Base-by-base conservation (phyloP, 1,140 invertebrate genomes). In the Papilio polytes region DNA sequence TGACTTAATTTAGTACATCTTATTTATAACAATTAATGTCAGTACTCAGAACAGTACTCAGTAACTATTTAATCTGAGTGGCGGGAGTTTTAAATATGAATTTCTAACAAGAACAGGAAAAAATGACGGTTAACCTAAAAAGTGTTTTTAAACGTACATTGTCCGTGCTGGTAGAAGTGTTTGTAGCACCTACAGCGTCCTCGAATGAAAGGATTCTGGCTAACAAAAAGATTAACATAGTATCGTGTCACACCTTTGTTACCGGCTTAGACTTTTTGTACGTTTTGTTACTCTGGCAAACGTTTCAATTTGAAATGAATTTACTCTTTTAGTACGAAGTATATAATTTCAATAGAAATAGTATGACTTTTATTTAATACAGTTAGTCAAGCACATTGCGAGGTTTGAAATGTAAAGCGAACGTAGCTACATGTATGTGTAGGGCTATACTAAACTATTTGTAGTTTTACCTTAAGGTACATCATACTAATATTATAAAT, bases 211-310 rank as follows among this genome's bases (percentile, higher is more conserved):
- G 63, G 63, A 70, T 22, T 8, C 63, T 31, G 12, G 4, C 22
- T 66, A n/a, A 70, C 63, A 31, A 70, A 70, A 70, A 70, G 26
- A 70, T 36, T 70, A 70, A 70, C 63, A 26, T 70, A 70, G 63
- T 70, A 31, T 70, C 26, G 13, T 70, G 63, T 70, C 63, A 70
- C 63, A 70, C 63, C 63, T 70, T 70, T 70, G 63, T 70, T 70
- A 70, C 63, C 26, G 26, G 63, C 26, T 31, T 70, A 70, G 26
- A 70, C 12, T 70, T 70, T 70, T 70, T 70, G 22, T 70, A 70
- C 63, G 2, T 70, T 70, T 70, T 70, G 26, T 70, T 31, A 70
- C 22, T 66, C 59, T 13, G 59, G 26, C 12, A 15, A 36, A 70
- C 22, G 63, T 70, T 70, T 70, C 63, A 70, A 70, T 70, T 70